Conservation (phyloP, 2,888 invertebrate genomes). For the Teleiodes luculella region DNA sequence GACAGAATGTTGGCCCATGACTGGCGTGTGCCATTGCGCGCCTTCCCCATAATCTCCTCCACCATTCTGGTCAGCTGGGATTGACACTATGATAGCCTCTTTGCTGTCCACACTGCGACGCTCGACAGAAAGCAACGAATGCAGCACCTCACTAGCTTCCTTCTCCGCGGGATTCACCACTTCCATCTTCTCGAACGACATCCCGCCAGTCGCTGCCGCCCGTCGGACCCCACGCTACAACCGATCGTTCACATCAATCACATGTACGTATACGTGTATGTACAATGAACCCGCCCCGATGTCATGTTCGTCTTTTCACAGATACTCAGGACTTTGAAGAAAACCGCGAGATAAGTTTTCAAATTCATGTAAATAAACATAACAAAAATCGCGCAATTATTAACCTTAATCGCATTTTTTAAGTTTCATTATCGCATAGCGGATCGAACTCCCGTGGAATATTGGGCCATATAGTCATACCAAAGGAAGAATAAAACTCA, state of each 20-base stretch:
- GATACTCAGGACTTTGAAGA: constrained; percentile 55
- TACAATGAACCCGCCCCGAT: constrained; percentile 65
- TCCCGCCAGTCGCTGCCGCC: constrained; percentile 30
- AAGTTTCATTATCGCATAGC: constrained; percentile 81
- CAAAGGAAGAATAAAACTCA: constrained; percentile 74
- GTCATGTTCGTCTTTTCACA: constrained; percentile 35
- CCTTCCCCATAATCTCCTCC: constrained; percentile 73
- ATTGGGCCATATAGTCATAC: constrained; percentile 80
- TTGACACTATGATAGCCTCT: constrained; percentile 72
- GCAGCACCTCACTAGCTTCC: constrained; percentile 84
- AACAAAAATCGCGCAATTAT: constrained; percentile 80
- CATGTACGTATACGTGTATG: constrained; percentile 72
- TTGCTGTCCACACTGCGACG: constrained; percentile 80
- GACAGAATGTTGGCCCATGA: constrained; percentile 75
- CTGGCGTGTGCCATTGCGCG: constrained; percentile 82
- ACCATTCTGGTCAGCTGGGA: constrained; percentile 66
- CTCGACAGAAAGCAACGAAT: constrained; percentile 82
- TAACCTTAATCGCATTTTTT: constrained; percentile 80
- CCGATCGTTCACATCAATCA: constrained; percentile 70
- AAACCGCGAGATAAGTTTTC: constrained; percentile 76
- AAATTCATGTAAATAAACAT: constrained; percentile 80
- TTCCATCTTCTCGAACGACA: constrained; percentile 80
- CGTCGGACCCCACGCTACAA: constrained; percentile 55
- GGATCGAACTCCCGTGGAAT: constrained; percentile 80
- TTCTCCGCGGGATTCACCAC: constrained; percentile 83